A percentile compares a stretch with the other conserved stretches of the same genome.
Evolutionary conservation across 2,113 vertebrate species (phyloP).

Genomic region (Ciconia boyciana): DNA sequence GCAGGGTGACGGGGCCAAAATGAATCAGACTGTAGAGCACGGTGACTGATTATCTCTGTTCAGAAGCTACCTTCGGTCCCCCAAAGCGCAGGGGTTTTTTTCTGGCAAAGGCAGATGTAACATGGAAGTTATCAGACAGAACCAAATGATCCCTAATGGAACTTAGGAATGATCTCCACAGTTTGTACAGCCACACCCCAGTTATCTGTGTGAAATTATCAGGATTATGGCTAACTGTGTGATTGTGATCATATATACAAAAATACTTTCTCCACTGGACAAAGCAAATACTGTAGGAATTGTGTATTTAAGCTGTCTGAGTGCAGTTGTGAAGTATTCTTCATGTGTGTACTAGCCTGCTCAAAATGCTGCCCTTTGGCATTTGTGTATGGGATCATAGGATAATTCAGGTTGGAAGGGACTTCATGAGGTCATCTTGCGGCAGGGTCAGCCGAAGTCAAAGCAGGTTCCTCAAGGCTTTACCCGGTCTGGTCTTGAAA

Average conservation of each 20-base stretch:
- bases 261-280: not conserved
- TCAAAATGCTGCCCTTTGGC: not conserved
- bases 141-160: not conserved
- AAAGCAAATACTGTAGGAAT: not conserved
- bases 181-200: not conserved
- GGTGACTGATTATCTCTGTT: not conserved
- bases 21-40: not conserved
- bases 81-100: fast-evolving
- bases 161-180: not conserved
- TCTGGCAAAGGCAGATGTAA: not conserved
- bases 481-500: not conserved
- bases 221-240: not conserved
- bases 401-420: not conserved
- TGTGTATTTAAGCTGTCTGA: not conserved
- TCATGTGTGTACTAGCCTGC: fast-evolving
- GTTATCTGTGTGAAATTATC: not conserved
- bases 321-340: not conserved
- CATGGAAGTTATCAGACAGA: not conserved
- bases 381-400: not conserved
- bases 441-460: not conserved
- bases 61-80: not conserved
- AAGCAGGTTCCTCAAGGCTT: not conserved
- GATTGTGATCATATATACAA: not conserved
- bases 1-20: not conserved
- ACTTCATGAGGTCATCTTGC: not conserved